Percentiles rank a stretch among this genome's conserved stretches.
These are phyloP conservation scores for Philypnodon macrostomus DNA, from an alignment of 2,797 vertebrate species.

Conservation along the genomic window DNA sequence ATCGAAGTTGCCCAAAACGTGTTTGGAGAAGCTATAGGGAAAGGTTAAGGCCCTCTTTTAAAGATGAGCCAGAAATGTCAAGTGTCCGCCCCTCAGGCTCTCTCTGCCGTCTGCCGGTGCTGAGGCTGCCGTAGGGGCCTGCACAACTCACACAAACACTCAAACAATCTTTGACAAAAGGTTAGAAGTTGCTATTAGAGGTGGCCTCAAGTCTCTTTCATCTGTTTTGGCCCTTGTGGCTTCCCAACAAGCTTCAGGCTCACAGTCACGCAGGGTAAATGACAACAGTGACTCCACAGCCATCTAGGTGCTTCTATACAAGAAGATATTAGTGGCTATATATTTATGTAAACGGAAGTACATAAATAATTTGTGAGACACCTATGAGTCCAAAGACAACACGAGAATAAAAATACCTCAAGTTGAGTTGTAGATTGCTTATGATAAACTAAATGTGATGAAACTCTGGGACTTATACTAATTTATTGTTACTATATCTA, in stretches of 20 bases:
- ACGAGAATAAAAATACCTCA: too few relatives aligned
- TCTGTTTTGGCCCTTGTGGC: conserved; percentile 48
- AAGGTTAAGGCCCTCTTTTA: conserved; percentile 77
- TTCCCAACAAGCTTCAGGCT: conserved; percentile 37
- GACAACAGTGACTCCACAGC: conserved; percentile 28
- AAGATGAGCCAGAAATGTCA: conserved; percentile 77
- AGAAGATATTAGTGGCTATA: background rate
- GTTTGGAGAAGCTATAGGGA: conserved; percentile 65
- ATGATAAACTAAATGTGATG: too few relatives aligned
- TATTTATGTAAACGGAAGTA: too few relatives aligned
- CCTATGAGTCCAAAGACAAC: too few relatives aligned
- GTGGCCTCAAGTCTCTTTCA: conserved; percentile 56
- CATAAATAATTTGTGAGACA: too few relatives aligned
- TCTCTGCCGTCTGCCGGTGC: conserved; percentile 49
- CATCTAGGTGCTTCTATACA: conserved; percentile 18
- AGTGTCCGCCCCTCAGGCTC: conserved; percentile 71
- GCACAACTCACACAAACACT: conserved; percentile 26
- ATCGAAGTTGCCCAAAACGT: conserved; percentile 59
- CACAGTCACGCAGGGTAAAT: conserved; percentile 45
- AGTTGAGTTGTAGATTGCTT: too few relatives aligned
- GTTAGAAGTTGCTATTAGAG: conserved; percentile 62
- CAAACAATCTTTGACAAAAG: conserved; percentile 51
- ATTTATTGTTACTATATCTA: too few relatives aligned
- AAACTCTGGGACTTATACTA: too few relatives aligned
- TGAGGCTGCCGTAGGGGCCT: conserved; percentile 51